Evolutionary conservation across 2,113 vertebrate species (phyloP), one percentile per base, ranked within the genome.

Genomic region (Leucoraja erinaceus): DNA sequence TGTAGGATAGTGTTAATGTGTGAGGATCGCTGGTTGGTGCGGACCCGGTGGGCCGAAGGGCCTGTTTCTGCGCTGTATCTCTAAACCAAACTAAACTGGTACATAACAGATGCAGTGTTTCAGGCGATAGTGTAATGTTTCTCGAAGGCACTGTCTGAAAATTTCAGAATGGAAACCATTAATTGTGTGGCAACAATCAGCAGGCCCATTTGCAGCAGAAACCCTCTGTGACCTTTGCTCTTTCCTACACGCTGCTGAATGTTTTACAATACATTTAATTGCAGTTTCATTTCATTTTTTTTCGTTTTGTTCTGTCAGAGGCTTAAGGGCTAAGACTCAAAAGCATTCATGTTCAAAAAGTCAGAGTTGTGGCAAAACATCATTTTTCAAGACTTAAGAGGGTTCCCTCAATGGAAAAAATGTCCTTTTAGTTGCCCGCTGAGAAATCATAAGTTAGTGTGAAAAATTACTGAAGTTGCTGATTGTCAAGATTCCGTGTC

Each of bases 391-490:
- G 66, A 72, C 88, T 91, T 70, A 22, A 91, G 66, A 33, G 66
- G 38, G 33, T 16, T 16, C 66, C 88, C 88, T 91, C 54, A 54
- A 91, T n/a, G 31, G 54, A 91, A 72, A 47, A 91, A 72, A 54
- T 54, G 25, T 74, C 90, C 90, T 91, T 72, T 47, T 25, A 91
- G 90, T 70, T 72, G 66, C 38, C 66, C 38, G 14, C 22, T 54
- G 90, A 91, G 90, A 91, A 91, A 91, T 74, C 33, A 47, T 16
- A 68, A 91, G 68, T 72, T 91, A 54, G 90, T 28, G 68, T 91
- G 90, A 91, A 91, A 91, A 91, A 91, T 91, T 91, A 54, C 90
- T 72, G 22, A 38, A 61, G 63, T 91, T 74, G 22, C 66, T 70
- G 90, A 91, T 70, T 72, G 90, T 70, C 68, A 54, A 47, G 90